Evolutionary conservation across 2,113 vertebrate species (phyloP).

Genomic region (Bos indicus): DNA sequence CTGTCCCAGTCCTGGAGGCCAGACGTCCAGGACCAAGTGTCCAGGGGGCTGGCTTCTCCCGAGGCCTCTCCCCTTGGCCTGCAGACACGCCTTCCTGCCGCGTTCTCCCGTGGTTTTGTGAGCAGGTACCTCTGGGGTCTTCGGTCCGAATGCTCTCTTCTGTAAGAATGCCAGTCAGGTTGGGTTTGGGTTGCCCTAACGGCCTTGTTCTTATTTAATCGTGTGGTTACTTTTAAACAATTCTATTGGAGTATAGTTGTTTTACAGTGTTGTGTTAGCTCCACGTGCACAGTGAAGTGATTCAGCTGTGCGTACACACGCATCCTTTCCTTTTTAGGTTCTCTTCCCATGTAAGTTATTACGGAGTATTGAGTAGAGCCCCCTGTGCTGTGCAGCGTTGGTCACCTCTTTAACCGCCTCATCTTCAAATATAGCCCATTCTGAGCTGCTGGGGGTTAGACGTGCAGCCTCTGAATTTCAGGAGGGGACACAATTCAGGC

Average conservation of each 20-base stretch:
- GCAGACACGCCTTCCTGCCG: background rate
- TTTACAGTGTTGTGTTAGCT: background rate
- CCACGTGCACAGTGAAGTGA: background rate
- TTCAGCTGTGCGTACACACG: rapidly evolving
- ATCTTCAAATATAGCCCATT: background rate
- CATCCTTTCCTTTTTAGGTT: background rate
- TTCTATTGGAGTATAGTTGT: background rate
- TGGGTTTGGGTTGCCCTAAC: background rate
- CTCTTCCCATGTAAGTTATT: background rate
- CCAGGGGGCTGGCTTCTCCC: background rate
- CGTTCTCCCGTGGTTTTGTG: background rate
- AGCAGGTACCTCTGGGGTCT: background rate
- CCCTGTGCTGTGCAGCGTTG: rapidly evolving
- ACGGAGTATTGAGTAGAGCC: background rate
- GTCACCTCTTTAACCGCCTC: background rate
- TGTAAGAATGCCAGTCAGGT: background rate
- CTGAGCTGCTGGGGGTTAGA: background rate
- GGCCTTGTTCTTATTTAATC: background rate
- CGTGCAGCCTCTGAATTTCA: background rate
- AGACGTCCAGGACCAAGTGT: no score
- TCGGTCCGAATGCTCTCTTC: background rate
- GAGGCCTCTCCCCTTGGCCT: background rate
- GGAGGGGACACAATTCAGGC: background rate
- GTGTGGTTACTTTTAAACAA: background rate
- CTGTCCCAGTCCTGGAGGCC: background rate